Base-by-base conservation (phyloP, 92 coral and sea anemone species). In the Plumapathes pennacea region DNA sequence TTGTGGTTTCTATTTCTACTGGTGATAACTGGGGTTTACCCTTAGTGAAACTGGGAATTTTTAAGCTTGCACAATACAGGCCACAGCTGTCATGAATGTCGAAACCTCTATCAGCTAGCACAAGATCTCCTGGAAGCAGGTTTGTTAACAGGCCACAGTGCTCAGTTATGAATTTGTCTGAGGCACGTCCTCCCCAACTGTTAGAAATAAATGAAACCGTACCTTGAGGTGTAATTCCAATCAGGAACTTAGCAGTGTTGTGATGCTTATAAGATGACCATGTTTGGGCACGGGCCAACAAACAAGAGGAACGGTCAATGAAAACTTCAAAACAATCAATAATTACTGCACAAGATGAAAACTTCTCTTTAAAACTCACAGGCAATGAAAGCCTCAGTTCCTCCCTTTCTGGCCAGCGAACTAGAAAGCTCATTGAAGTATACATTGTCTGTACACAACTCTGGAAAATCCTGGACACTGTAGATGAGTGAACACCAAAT, bases 381-480 rank as follows among this genome's bases (percentile, higher is more conserved):
- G 85, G 89, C 30, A 77, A 36, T 18, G 84, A 68, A 25, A 82
- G 62, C 32, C 49, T 76, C 67, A 76, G 75, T 28, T 68, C 44
- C 55, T 68, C 78, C 57, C 79, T 82, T 14, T 43, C 74, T 20
- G 87, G 87, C 87, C 87, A 80, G 3, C 59, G 47, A 32, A 73
- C 60, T 12, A 73, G 48, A 47, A 67, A 80, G 28, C 12, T 30
- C 77, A 64, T 57, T 18, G 49, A 36, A 28, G 75, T 44, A 43
- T 49, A 72, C 74, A 74, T 74, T 10, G 26, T 21, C 11, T 55
- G 51, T 14, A 74, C 34, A 32, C 83, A 55, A 10, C 39, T 80
- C 62, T 56, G 86, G 47, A 80, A 72, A 10, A 71, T 76, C 38
- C 86, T 71, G n/a, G 86, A 80, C 33, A 80, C 86, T 40, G 86